A percentile compares a stretch with the other conserved stretches of the same genome.
These are phyloP conservation scores for Proterorhinus semilunaris DNA, from an alignment of 2,113 vertebrate species.

Conservation along the genomic window DNA sequence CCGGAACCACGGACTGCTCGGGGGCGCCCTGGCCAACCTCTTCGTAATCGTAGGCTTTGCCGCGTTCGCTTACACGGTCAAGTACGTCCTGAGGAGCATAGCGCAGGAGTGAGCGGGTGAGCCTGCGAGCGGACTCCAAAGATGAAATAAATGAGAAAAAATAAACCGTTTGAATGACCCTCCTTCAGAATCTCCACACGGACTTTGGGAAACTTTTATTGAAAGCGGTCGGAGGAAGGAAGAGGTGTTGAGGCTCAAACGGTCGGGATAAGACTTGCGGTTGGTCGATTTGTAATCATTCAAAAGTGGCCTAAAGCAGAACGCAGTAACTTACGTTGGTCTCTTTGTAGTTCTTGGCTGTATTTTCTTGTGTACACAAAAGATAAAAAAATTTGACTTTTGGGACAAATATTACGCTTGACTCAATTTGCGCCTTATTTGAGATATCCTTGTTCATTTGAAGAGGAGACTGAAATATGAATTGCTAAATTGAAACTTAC, in stretches of 20 bases:
- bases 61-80: conserved; percentile 97
- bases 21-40: conserved; percentile 94
- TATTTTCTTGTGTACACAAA: background rate
- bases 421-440: too few relatives aligned
- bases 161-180: conserved; percentile 22
- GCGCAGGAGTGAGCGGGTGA: conserved; percentile 86
- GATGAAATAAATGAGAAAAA: conserved; percentile 1
- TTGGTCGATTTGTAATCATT: conserved; percentile 44
- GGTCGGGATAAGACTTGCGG: conserved; percentile 32
- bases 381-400: too few relatives aligned
- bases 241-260: conserved; percentile 21
- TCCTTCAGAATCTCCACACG: conserved; percentile 31
- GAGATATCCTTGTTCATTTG: too few relatives aligned
- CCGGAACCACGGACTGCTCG: conserved; percentile 95
- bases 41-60: conserved; percentile 98
- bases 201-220: conserved; percentile 53
- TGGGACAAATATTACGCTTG: too few relatives aligned
- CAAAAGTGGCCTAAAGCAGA: conserved; percentile 58
- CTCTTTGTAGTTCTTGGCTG: background rate
- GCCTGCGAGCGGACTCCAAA: conserved; percentile 44
- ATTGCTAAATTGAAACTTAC: too few relatives aligned
- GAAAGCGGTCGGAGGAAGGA: conserved; percentile 37
- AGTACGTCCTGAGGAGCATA: conserved; percentile 97
- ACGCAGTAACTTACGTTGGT: background rate
- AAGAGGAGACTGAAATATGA: too few relatives aligned